phyloP scores from a whole-genome alignment of 2,113 vertebrate genomes.

The Laticauda laticaudata region DNA sequence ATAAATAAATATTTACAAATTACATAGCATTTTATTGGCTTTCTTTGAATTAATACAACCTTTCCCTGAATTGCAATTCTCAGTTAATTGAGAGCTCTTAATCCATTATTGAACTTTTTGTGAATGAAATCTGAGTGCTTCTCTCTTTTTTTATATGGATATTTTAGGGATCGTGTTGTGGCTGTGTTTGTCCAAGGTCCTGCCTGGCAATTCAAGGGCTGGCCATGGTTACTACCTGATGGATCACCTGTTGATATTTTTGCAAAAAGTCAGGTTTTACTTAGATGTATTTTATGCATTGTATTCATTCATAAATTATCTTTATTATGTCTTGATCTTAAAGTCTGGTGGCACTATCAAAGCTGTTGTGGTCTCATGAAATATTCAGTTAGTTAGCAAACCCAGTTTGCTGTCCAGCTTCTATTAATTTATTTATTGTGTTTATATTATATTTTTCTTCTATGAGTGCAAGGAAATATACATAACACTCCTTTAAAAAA shows the following conservation, averaged over 20 bases:
- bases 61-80: neutral
- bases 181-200: slow-evolving; percentile 97
- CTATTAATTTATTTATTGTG: neutral
- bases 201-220: slow-evolving; percentile 99
- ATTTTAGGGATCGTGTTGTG: slow-evolving; percentile 92
- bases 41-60: neutral
- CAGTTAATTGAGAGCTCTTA: neutral
- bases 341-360: neutral
- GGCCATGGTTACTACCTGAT: slow-evolving; percentile 96
- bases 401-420: neutral
- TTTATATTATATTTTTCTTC: neutral
- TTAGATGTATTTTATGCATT: neutral
- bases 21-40: neutral
- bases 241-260: slow-evolving; percentile 98
- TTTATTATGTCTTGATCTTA: neutral
- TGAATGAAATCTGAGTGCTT: accelerated
- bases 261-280: slow-evolving; percentile 87
- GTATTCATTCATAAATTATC: neutral
- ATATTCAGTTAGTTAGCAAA: neutral
- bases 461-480: neutral
- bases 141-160: neutral
- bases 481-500: neutral
- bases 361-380: neutral
- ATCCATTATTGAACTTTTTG: neutral
- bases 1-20: neutral